These are phyloP conservation scores for Chloroceryle aenea DNA, from an alignment of 2,113 vertebrate genomes.

Conservation along the genomic window DNA sequence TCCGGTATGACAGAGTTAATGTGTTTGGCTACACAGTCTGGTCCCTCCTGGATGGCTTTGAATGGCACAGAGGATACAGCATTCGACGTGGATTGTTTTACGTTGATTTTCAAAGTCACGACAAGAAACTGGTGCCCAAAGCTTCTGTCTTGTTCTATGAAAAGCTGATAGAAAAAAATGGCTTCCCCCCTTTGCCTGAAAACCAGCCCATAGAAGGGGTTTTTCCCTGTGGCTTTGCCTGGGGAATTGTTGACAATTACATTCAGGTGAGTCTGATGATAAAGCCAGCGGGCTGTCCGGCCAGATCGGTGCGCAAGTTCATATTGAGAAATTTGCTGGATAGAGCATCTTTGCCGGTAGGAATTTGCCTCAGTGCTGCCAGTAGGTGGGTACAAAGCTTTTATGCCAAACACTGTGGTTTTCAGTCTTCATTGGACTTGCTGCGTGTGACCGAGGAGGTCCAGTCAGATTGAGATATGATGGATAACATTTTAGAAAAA, in stretches of 20 bases:
- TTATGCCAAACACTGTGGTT: background rate
- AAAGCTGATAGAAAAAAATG: constrained; percentile 91
- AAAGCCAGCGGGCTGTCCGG: background rate
- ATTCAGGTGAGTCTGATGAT: constrained; percentile 85
- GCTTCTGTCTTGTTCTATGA: constrained; percentile 93
- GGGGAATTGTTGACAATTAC: constrained; percentile 91
- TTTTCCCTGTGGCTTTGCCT: constrained; percentile 92
- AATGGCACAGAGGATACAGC: constrained; percentile 92
- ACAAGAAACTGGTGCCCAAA: constrained; percentile 90
- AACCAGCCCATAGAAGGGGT: constrained; percentile 83
- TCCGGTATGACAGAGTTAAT: constrained; percentile 84
- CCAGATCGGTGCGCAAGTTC: constrained; percentile 7
- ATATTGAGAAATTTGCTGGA: constrained; percentile 4
- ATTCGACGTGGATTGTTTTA: constrained; percentile 93
- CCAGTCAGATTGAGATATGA: background rate
- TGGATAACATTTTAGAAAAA: background rate
- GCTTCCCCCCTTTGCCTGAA: constrained; percentile 90
- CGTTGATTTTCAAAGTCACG: constrained; percentile 89
- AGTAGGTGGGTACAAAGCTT: background rate
- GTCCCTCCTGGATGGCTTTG: constrained; percentile 95
- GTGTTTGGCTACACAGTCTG: constrained; percentile 96
- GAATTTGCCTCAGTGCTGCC: background rate
- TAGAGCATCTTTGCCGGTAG: background rate
- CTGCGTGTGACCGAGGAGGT: background rate
- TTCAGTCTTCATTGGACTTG: background rate